Conservation (phyloP, 53 echinoderm and acorn worm genomes). For the Crossaster papposus region DNA sequence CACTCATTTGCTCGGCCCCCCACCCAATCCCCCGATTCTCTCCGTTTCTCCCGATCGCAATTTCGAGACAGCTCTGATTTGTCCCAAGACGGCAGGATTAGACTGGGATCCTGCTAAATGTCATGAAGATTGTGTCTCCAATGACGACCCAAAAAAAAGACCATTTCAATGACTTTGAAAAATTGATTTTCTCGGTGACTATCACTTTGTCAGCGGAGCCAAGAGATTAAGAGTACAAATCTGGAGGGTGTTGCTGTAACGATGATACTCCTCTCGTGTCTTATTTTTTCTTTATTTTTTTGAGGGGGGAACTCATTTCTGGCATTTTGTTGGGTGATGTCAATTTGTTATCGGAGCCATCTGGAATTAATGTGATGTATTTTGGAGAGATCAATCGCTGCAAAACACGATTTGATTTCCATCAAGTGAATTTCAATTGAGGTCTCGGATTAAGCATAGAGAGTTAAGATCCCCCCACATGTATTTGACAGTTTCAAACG, state of each 20-base stretch:
- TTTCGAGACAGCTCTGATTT: not conserved
- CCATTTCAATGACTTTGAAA: not conserved
- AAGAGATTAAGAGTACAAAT: not conserved
- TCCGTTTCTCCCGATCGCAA: too few species aligned
- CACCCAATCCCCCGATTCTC: not conserved
- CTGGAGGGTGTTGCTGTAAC: not conserved
- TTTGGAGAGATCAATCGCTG: not conserved
- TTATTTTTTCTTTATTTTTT: not conserved
- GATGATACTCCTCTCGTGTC: not conserved
- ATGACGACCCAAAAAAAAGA: not conserved
- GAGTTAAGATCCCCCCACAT: not conserved
- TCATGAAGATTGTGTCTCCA: not conserved
- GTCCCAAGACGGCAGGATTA: not conserved
- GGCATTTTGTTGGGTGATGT: slow-evolving; percentile 2
- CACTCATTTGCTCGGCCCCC: not conserved
- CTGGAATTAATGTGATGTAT: not conserved
- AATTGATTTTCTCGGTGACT: not conserved
- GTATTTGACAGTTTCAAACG: not conserved
- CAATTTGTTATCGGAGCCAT: not conserved
- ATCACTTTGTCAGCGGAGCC: not conserved
- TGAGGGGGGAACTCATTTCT: not conserved
- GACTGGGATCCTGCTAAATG: not conserved
- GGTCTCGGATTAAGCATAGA: not conserved
- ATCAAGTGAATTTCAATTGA: not conserved
- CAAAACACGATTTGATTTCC: slow-evolving; percentile 28